phyloP scores from a whole-genome alignment of 53 echinoderm and acorn worm genomes.

The Actinopyga echinites region DNA sequence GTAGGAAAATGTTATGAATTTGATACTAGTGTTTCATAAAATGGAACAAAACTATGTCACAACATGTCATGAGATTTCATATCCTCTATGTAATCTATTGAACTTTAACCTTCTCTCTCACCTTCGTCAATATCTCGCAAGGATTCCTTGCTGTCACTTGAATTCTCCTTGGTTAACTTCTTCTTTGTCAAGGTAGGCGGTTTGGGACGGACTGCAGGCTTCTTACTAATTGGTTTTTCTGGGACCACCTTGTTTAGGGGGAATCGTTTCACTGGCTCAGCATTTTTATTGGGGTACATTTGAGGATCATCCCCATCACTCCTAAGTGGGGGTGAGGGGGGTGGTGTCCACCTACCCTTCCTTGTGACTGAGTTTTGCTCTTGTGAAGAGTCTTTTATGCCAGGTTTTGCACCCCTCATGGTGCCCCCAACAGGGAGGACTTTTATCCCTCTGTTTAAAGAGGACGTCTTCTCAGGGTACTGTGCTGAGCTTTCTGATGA shows the following conservation, averaged over 20 bases:
- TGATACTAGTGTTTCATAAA: no score
- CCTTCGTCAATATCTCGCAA: neutral
- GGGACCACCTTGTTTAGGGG: neutral
- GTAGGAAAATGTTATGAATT: no score
- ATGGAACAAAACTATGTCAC: no score
- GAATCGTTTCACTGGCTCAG: no score
- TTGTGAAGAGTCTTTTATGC: neutral
- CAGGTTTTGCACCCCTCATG: neutral
- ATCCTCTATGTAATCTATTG: no score
- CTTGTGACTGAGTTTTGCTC: neutral
- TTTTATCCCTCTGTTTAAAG: neutral
- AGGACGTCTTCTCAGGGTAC: neutral
- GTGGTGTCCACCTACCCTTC: neutral
- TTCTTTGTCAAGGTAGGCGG: neutral
- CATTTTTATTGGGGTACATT: no score
- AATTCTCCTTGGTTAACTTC: neutral
- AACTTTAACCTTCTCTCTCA: neutral
- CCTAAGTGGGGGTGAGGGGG: neutral
- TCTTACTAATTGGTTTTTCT: neutral
- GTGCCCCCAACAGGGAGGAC: neutral
- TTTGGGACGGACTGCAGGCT: slow-evolving; percentile 21
- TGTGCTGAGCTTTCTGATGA: neutral
- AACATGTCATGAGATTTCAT: no score
- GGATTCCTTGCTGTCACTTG: neutral
- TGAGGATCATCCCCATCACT: neutral